Evolutionary conservation across 2,888 invertebrate species (phyloP), one percentile per base, ranked within the genome.

Genomic region (Callimorpha dominula): DNA sequence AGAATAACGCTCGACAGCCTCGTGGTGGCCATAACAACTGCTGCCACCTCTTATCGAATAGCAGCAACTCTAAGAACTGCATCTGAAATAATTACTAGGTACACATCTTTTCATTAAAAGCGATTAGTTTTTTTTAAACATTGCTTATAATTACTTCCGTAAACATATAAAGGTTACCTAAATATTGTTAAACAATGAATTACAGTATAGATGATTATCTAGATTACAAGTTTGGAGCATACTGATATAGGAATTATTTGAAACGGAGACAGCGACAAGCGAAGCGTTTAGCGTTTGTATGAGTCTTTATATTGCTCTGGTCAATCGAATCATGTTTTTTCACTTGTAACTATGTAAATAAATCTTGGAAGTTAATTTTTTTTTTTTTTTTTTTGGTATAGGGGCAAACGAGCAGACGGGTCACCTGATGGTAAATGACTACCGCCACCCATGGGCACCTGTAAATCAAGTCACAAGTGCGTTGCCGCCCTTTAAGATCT

Each of bases 11-110:
- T 8, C 5, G 57, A 4, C n/a, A 57, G 17, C 5, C 20, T 46
- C 5, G 3, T 65, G 1, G n/a, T 4, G 4, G 4, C 42, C 40
- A 67, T 11, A 31, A 63, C 68, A 65, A n/a, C 71, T 78, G 72
- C 40, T 82, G 86, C 85, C 88, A 87, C 86, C 87, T 87, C 7
- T 83, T 80, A 60, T 67, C 77, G 78, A 79, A 75, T 86, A 88
- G 87, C 76, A 1, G 6, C 7, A 74, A 65, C 68, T 46, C 1
- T 52, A 17, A 43, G 52, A 52, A 12, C 1, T 40, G 15, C 54
- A 64, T 3, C 15, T 17, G 6, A 12, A 20, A 17, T 31, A 50
- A 40, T 31, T 43, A 49, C n/a, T 49, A 43, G 20, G 20, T 54
- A 9, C 20, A 65, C 43, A 52, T n/a, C 6, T 57, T 66, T 73